Percentiles rank a stretch among this genome's conserved stretches.
These are phyloP conservation scores for Pteropus rufus DNA, from an alignment of 2,797 vertebrate genomes.

Conservation along the genomic window DNA sequence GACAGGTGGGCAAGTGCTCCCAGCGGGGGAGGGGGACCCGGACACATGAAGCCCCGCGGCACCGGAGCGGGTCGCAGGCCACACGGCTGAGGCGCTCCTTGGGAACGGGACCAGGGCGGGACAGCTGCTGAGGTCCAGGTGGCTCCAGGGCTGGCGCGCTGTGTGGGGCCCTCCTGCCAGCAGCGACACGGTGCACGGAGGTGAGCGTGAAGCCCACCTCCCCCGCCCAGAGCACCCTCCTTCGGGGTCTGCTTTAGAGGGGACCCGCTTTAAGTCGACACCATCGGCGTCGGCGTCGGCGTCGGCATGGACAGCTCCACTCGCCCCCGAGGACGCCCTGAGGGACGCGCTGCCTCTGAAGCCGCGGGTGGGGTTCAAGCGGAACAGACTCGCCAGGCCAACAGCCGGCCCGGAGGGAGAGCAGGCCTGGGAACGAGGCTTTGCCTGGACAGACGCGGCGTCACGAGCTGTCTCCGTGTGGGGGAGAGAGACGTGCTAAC, in stretches of 20 bases:
- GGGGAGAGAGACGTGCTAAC: fast-evolving
- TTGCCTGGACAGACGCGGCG: fast-evolving
- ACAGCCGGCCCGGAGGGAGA: neutral
- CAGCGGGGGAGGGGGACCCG: no score
- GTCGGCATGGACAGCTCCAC: fast-evolving
- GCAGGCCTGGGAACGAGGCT: fast-evolving
- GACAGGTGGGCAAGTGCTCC: fast-evolving
- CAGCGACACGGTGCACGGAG: neutral
- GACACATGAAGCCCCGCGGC: fast-evolving
- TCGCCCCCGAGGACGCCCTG: neutral
- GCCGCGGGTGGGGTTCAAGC: no score
- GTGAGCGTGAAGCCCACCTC: fast-evolving
- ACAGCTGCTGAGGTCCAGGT: fast-evolving
- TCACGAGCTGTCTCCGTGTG: fast-evolving
- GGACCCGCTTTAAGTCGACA: neutral
- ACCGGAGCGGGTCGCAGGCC: neutral
- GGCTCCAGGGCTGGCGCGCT: fast-evolving
- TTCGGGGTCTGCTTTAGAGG: neutral
- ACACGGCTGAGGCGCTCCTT: fast-evolving
- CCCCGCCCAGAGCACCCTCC: neutral
- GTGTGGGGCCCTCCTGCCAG: fast-evolving
- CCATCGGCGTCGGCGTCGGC: fast-evolving
- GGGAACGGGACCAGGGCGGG: fast-evolving
- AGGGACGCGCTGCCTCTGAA: no score
- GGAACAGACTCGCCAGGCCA: neutral